A percentile compares a stretch with the other conserved stretches of the same genome.
Evolutionary conservation across 2,797 vertebrate species (phyloP).

Genomic region (Numenius phaeopus): DNA sequence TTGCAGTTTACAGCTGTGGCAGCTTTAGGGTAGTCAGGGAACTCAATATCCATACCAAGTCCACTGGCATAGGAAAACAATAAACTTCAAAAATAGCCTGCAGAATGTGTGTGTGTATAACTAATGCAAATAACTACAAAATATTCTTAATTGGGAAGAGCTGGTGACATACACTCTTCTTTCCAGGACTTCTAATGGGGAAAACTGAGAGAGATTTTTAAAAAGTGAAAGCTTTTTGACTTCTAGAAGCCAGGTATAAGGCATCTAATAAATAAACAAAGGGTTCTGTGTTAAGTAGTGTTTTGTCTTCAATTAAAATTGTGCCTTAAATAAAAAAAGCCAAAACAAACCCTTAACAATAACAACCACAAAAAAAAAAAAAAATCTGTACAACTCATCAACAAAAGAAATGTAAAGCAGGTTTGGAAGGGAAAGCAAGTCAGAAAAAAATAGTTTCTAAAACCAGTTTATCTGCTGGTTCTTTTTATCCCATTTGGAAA

Average conservation of each 20-base stretch:
- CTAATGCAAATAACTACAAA: not conserved
- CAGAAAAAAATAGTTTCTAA: not conserved
- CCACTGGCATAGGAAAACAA: not conserved
- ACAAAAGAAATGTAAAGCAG: not conserved
- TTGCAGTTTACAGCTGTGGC: not conserved
- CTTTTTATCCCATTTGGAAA: not conserved
- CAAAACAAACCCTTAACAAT: not conserved
- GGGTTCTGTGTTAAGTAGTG: not conserved
- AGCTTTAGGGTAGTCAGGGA: not conserved
- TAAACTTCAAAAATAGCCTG: not conserved
- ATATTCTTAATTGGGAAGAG: not conserved
- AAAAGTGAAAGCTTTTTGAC: not conserved
- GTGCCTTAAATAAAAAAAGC: not conserved
- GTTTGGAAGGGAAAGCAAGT: not conserved
- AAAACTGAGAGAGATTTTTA: not conserved
- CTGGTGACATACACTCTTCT: not conserved
- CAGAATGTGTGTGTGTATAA: not conserved
- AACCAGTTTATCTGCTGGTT: not conserved
- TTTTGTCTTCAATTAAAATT: not conserved
- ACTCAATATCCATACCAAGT: not conserved
- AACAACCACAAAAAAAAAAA: not conserved
- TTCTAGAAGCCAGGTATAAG: rapidly evolving
- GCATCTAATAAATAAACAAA: not conserved
- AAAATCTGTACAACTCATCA: not conserved
- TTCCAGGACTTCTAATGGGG: not conserved